phyloP scores from a whole-genome alignment of 1,140 invertebrate genomes.

The Neomicropteryx cornuta region DNA sequence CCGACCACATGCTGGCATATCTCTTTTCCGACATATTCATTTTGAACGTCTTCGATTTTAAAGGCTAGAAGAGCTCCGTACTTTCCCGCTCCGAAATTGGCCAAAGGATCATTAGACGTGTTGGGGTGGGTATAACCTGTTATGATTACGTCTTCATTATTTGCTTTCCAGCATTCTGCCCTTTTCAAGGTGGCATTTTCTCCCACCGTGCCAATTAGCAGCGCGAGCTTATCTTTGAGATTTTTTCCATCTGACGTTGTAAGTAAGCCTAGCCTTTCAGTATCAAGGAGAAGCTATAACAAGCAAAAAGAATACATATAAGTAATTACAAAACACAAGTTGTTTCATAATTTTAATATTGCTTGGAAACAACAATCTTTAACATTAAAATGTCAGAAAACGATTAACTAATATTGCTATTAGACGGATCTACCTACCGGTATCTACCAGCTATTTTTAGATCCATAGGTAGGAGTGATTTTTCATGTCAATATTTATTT shows the following conservation, averaged over 20 bases:
- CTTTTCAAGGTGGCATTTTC: slow-evolving; percentile 79
- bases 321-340: slow-evolving; percentile 12
- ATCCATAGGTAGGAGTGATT: too few relatives aligned
- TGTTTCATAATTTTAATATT: slow-evolving; percentile 1
- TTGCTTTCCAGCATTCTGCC: slow-evolving; percentile 59
- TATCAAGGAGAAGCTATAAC: slow-evolving; percentile 51
- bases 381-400: too few relatives aligned
- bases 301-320: slow-evolving; percentile 10
- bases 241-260: slow-evolving; percentile 49
- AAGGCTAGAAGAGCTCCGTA: slow-evolving; percentile 73
- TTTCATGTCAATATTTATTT: too few relatives aligned
- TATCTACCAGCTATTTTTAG: too few relatives aligned
- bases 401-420: too few relatives aligned
- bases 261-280: slow-evolving; percentile 54
- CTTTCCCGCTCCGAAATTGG: slow-evolving; percentile 55
- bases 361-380: too few relatives aligned
- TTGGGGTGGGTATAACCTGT: slow-evolving; percentile 66
- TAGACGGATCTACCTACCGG: too few relatives aligned
- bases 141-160: slow-evolving; percentile 43
- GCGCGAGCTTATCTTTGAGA: slow-evolving; percentile 67
- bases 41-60: slow-evolving; percentile 32
- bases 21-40: slow-evolving; percentile 50
- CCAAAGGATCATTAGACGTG: slow-evolving; percentile 24
- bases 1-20: slow-evolving; percentile 89
- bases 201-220: slow-evolving; percentile 75